Evolutionary conservation across 2,797 vertebrate genomes (phyloP).

Genomic region (Huso huso): DNA sequence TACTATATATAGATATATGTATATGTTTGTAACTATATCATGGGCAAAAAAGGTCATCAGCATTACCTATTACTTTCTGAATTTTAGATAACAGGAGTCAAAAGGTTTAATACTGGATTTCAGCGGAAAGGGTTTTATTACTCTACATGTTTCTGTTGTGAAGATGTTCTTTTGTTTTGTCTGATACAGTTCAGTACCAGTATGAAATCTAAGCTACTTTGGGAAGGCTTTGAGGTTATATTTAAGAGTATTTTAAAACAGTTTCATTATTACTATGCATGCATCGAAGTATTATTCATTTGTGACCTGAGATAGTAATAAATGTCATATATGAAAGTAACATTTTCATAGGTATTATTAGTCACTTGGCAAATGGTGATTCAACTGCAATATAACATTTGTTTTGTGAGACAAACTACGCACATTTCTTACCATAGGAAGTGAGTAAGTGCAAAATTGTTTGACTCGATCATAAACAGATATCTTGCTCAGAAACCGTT

Average conservation of each 20-base stretch:
- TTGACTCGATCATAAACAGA: not conserved
- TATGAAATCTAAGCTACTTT: no score
- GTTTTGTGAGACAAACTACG: not conserved
- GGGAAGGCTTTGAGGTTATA: no score
- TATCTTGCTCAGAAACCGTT: not conserved
- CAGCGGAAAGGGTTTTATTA: no score
- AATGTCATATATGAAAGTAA: conserved; percentile 8
- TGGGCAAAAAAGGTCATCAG: no score
- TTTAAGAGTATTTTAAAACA: not conserved
- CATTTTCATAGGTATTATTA: conserved; percentile 4
- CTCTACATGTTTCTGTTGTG: no score
- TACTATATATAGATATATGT: no score
- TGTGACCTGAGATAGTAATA: conserved; percentile 9
- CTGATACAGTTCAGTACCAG: no score
- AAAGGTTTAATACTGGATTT: no score
- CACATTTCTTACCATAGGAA: not conserved
- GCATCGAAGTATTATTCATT: conserved; percentile 8
- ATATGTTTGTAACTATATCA: no score
- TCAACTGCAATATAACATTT: not conserved
- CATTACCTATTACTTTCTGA: no score
- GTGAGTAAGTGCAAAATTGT: not conserved
- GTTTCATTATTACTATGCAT: conserved; percentile 15
- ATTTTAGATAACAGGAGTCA: no score
- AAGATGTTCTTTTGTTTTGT: no score
- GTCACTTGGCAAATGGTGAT: conserved; percentile 1